These are phyloP conservation scores for Drosophila aldrichi DNA, from an alignment of 2,888 invertebrate genomes.

Conservation along the genomic window DNA sequence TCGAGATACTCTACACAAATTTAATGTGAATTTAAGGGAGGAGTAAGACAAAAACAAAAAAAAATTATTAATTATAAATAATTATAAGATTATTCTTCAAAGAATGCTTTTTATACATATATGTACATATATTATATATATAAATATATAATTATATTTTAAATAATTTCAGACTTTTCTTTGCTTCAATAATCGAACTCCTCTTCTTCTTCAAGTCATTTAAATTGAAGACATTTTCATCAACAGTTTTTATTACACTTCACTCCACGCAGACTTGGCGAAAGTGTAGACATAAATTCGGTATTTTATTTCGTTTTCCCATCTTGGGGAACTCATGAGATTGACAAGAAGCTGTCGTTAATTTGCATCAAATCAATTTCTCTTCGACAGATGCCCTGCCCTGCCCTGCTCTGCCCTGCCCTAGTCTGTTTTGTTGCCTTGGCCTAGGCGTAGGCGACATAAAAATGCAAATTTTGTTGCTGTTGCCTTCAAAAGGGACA, in stretches of 20 bases:
- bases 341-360: conserved; percentile 80
- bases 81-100: too few species aligned
- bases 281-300: conserved; percentile 46
- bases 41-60: too few species aligned
- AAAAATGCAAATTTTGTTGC: conserved; percentile 73
- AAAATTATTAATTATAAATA: too few species aligned
- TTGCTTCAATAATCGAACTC: neutral
- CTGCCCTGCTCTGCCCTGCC: conserved; percentile 26
- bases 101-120: too few species aligned
- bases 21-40: too few species aligned
- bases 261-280: neutral
- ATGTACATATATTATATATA: too few species aligned
- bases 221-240: neutral
- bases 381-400: conserved; percentile 69
- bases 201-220: neutral
- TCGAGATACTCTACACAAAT: conserved; percentile 17
- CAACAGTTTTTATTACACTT: neutral
- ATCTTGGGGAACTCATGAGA: conserved; percentile 39
- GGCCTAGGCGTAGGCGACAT: conserved; percentile 53
- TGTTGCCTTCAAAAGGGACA: conserved; percentile 49
- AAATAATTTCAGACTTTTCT: neutral
- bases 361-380: conserved; percentile 81
- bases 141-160: too few species aligned
- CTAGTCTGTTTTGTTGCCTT: conserved; percentile 9
- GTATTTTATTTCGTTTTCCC: conserved; percentile 12